phyloP scores from a whole-genome alignment of 1,140 invertebrate species.

The Nasonia giraulti region DNA sequence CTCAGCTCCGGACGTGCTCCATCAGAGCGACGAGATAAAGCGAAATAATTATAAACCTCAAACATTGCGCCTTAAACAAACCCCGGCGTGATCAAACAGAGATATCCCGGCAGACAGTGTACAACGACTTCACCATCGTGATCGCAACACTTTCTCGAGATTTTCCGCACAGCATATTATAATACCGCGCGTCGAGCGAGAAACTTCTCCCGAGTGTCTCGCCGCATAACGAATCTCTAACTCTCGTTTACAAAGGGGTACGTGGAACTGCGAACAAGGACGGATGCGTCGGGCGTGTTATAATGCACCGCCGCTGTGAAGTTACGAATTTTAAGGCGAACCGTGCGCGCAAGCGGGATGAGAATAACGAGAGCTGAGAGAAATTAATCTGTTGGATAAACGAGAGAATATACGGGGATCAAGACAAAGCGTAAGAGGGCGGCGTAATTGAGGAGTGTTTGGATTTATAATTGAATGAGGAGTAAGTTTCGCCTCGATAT shows the following conservation, averaged over 20 bases:
- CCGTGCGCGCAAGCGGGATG: background rate
- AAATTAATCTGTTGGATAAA: background rate
- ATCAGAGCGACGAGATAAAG: background rate
- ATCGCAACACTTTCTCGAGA: background rate
- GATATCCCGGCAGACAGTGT: background rate
- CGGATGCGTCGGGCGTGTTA: constrained; percentile 12
- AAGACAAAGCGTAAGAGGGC: background rate
- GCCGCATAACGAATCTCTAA: constrained; percentile 26
- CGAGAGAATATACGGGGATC: constrained; percentile 4
- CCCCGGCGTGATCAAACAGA: constrained; percentile 16
- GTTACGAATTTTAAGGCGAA: background rate
- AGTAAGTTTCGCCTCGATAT: too few species aligned
- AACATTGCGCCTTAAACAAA: background rate
- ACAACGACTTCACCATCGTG: background rate
- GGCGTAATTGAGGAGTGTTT: constrained; percentile 16
- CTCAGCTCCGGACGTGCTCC: background rate
- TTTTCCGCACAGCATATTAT: background rate
- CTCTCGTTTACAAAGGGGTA: constrained; percentile 27
- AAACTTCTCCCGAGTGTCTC: constrained; percentile 11
- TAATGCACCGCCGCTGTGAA: background rate
- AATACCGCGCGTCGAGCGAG: background rate
- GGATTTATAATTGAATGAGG: constrained; percentile 9
- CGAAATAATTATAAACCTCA: constrained; percentile 30
- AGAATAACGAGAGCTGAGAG: background rate
- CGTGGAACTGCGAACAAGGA: background rate